Evolutionary conservation across 2,888 invertebrate genomes (phyloP), one percentile per base, ranked within the genome.

Genomic region (Acanthosepion lycidas): DNA sequence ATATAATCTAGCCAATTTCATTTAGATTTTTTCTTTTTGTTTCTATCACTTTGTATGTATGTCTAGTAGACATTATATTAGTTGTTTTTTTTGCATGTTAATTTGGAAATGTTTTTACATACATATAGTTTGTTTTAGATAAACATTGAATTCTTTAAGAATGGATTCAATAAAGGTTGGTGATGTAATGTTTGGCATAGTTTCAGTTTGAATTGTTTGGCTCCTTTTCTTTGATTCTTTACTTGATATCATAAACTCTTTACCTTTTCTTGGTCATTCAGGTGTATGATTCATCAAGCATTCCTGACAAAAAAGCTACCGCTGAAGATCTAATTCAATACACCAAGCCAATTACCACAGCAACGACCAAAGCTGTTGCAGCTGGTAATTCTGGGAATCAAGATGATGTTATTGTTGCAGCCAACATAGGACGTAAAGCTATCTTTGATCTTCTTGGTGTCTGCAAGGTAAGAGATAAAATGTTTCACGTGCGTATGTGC

Each of bases 381-480:
- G 99, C 99, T 55, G 99, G 99, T 64, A 98, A 98, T 96, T 98
- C 99, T 96, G 98, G 98, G 97, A 98, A 98, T 96, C 99, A 99
- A 97, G 99, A 99, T 96, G 99, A 99, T 97, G 98, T 99, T 95
- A 99, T 99, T 33, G 99, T 99, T 5, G 99, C 99, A 2, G 99
- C 99, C 94, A 97, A 97, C 99, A 99, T 99, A 97, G 99, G 99
- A 2, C 98, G 99, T 95, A 99, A 99, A 97, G 99, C 99, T 4
- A 99, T 99, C 94, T 98, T 98, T 33, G 99, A 99, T 97, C 98
- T 99, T 98, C 98, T 99, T 94, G 98, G 98, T 1, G 98, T 99
- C 18, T 99, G 99, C 97, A 99, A 99, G 98, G 98, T 98, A 94
- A 53, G 95, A 28, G 18, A 15, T 3, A 42, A 42, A 42, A 42